A percentile compares a stretch with the other conserved stretches of the same genome.
Evolutionary conservation across 2,113 vertebrate genomes (phyloP).

Genomic region (Thamnaconus septentrionalis): DNA sequence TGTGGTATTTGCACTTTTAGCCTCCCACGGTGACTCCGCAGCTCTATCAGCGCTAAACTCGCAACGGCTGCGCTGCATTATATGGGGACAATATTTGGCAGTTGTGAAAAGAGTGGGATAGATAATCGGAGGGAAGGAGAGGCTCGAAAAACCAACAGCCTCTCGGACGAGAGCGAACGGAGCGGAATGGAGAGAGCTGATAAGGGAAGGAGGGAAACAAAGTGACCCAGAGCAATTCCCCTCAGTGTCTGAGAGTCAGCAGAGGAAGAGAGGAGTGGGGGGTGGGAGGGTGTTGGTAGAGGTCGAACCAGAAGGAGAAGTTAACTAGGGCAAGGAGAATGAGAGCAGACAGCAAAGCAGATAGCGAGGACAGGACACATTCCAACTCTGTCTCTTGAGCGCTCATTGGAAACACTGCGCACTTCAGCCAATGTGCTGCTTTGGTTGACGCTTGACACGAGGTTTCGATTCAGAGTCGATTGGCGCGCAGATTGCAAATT

Average conservation of each 20-base stretch:
- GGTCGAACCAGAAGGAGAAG: slow-evolving; percentile 15
- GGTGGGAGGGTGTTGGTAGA: neutral
- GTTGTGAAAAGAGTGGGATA: neutral
- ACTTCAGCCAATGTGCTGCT: too few species aligned
- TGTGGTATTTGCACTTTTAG: slow-evolving; percentile 44
- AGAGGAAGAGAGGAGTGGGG: slow-evolving; percentile 11
- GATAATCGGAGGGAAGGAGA: slow-evolving; percentile 25
- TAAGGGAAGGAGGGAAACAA: slow-evolving; percentile 55
- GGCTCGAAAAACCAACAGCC: slow-evolving; percentile 30
- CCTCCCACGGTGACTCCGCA: slow-evolving; percentile 11
- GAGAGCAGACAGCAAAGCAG: slow-evolving; percentile 37
- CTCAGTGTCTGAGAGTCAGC: slow-evolving; percentile 17
- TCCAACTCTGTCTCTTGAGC: too few species aligned
- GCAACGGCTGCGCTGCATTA: slow-evolving; percentile 1
- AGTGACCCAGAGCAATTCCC: slow-evolving; percentile 57
- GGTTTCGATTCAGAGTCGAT: too few species aligned
- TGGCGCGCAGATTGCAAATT: too few species aligned
- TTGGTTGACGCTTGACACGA: too few species aligned
- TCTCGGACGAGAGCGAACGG: slow-evolving; percentile 28
- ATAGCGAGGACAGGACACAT: slow-evolving; percentile 12
- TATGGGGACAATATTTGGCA: slow-evolving; percentile 28
- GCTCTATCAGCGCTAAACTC: slow-evolving; percentile 37
- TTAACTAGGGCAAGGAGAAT: slow-evolving; percentile 37
- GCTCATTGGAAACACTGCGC: too few species aligned
- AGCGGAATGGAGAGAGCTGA: slow-evolving; percentile 56